Conservation (phyloP, 2,113 vertebrate species). For the Erythrolamprus reginae region DNA sequence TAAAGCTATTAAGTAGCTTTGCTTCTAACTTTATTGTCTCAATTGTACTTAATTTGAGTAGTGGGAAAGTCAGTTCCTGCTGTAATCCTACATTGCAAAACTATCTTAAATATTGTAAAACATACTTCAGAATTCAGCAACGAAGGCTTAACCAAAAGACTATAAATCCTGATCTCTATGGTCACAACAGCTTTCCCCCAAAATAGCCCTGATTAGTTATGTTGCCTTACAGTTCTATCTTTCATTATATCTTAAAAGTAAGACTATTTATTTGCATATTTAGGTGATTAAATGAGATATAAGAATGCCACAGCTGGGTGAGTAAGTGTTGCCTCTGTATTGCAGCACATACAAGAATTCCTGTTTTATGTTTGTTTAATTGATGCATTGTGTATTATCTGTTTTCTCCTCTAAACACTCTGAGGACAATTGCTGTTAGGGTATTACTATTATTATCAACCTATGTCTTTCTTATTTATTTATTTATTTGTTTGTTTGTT, state of each 20-base stretch:
- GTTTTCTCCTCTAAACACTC: background rate
- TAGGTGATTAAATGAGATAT: constrained; percentile 32
- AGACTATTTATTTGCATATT: constrained; percentile 35
- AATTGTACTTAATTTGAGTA: background rate
- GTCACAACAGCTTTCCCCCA: background rate
- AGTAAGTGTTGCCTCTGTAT: constrained; percentile 12
- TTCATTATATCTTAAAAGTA: constrained; percentile 10
- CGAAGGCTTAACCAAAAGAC: background rate
- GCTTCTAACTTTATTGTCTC: background rate
- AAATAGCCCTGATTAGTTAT: background rate
- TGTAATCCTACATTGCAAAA: background rate
- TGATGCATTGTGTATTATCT: background rate
- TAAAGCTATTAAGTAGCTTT: background rate
- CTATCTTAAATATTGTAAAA: background rate
- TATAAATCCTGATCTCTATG: background rate
- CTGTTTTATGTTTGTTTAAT: background rate
- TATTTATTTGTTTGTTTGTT: too few relatives aligned
- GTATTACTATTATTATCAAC: background rate
- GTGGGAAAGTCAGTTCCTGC: background rate
- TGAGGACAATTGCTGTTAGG: background rate
- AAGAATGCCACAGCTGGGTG: constrained; percentile 11
- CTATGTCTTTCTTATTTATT: background rate
- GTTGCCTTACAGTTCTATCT: constrained; percentile 15
- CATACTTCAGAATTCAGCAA: background rate
- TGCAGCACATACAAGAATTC: background rate